A percentile compares a stretch with the other conserved stretches of the same genome.
Evolutionary conservation across 30 jellyfish, hydroid and myxozoan species (phyloP).

Genomic region (Cassiopea xamachana): DNA sequence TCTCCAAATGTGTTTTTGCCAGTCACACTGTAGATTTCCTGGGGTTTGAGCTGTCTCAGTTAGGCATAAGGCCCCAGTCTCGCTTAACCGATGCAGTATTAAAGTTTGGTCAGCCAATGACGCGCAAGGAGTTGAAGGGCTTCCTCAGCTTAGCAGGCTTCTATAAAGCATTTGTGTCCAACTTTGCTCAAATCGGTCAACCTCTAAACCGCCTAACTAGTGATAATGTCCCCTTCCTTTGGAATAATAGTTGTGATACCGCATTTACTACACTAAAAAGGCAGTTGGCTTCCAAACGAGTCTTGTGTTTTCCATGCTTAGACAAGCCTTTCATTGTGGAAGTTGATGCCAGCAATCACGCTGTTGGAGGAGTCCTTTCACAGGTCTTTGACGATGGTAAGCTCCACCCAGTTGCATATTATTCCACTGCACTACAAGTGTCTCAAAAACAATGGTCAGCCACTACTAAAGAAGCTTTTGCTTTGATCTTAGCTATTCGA

Average conservation of each 20-base stretch:
- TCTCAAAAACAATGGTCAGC: slow-evolving; percentile 45
- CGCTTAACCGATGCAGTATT: slow-evolving; percentile 4
- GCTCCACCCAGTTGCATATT: slow-evolving; percentile 53
- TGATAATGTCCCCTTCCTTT: not conserved
- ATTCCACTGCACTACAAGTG: slow-evolving; percentile 17
- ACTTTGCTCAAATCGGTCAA: slow-evolving; percentile 2
- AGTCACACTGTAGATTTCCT: slow-evolving; percentile 13
- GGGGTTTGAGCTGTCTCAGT: slow-evolving; percentile 15
- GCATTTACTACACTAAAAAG: slow-evolving; percentile 3
- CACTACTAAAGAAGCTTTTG: slow-evolving; percentile 55
- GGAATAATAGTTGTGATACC: not conserved
- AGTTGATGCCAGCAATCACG: slow-evolving; percentile 46
- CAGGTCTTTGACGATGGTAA: slow-evolving; percentile 26
- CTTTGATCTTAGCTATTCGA: slow-evolving; percentile 43
- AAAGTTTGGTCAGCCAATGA: not conserved
- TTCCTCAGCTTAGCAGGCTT: slow-evolving; percentile 39
- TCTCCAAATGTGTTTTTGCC: slow-evolving; percentile 30
- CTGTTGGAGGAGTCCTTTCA: slow-evolving; percentile 59
- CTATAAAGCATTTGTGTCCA: slow-evolving; percentile 3
- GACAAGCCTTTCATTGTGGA: slow-evolving; percentile 34
- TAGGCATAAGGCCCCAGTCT: slow-evolving; percentile 29
- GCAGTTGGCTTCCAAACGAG: slow-evolving; percentile 6
- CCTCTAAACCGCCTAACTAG: slow-evolving; percentile 27
- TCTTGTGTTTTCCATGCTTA: slow-evolving; percentile 12
- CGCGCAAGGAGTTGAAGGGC: too few relatives aligned